Conservation (phyloP, 37 sponge, comb jelly and placozoan genomes). For the Ianthella basta region DNA sequence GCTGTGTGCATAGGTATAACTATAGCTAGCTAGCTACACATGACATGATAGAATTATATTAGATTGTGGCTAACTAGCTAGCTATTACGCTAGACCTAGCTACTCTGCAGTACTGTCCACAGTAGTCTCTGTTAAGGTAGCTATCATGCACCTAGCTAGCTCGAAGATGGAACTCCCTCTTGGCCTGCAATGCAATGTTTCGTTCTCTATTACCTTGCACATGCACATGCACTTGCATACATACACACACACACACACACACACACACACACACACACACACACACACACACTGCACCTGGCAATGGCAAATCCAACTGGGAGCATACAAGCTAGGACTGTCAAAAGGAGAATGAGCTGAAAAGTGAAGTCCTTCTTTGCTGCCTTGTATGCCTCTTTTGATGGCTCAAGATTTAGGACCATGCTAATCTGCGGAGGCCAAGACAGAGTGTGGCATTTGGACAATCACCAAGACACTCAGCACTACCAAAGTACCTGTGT, state of each 20-base stretch:
- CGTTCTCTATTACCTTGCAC: no score
- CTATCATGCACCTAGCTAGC: no score
- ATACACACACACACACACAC: constrained; percentile 38
- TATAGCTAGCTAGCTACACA: no score
- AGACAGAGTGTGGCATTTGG: neutral
- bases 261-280: constrained; percentile 41
- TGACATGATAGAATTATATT: no score
- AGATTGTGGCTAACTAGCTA: no score
- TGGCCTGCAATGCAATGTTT: no score
- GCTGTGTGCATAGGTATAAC: no score
- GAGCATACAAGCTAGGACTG: constrained; percentile 62
- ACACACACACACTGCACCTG: constrained; percentile 49
- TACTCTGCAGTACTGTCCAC: no score
- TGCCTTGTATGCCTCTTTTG: constrained; percentile 61
- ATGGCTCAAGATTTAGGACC: constrained; percentile 65
- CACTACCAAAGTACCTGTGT: neutral
- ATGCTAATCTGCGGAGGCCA: constrained; percentile 61
- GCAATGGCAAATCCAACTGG: constrained; percentile 67
- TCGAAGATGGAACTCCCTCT: no score
- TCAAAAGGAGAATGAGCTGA: constrained; percentile 60
- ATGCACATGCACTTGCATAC: constrained; percentile 12
- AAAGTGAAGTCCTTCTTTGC: constrained; percentile 80
- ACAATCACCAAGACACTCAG: neutral
- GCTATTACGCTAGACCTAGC: no score
- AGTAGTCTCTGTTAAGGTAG: no score